Conservation (phyloP, 2,113 vertebrate genomes). For the Oreochromis niloticus region DNA sequence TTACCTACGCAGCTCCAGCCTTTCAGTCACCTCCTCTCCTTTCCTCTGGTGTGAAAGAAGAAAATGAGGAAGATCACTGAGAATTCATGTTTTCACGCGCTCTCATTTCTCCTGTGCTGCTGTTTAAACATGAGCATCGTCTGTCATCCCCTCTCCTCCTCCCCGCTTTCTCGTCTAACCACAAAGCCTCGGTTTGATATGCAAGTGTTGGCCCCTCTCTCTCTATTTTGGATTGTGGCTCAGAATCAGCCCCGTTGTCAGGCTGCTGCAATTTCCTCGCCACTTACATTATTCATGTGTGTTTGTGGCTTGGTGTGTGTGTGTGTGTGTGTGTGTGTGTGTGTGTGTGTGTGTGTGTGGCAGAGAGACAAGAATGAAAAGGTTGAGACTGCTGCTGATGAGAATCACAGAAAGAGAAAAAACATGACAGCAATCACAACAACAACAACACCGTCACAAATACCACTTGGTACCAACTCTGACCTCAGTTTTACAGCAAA, state of each 20-base stretch:
- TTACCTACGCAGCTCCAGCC: constrained; percentile 6
- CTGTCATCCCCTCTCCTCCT: background rate
- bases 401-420: constrained; percentile 24
- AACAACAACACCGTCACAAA: constrained; percentile 28
- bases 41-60: background rate
- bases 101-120: constrained; percentile 7
- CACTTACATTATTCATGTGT: constrained; percentile 56
- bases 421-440: constrained; percentile 33
- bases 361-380: constrained; percentile 1
- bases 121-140: constrained; percentile 44
- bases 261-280: constrained; percentile 40
- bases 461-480: constrained; percentile 9
- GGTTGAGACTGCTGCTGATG: constrained; percentile 37
- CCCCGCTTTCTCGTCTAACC: background rate
- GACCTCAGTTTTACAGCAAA: constrained; percentile 6
- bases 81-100: constrained; percentile 23
- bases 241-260: constrained; percentile 39
- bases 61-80: background rate
- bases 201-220: constrained; percentile 19
- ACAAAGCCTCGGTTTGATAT: constrained; percentile 55
- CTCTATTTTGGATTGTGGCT: constrained; percentile 40
- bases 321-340: background rate
- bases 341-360: background rate
- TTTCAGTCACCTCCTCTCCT: background rate
- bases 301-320: background rate